Evolutionary conservation across 2,888 invertebrate genomes (phyloP).

Genomic region (Thelaira solivaga): DNA sequence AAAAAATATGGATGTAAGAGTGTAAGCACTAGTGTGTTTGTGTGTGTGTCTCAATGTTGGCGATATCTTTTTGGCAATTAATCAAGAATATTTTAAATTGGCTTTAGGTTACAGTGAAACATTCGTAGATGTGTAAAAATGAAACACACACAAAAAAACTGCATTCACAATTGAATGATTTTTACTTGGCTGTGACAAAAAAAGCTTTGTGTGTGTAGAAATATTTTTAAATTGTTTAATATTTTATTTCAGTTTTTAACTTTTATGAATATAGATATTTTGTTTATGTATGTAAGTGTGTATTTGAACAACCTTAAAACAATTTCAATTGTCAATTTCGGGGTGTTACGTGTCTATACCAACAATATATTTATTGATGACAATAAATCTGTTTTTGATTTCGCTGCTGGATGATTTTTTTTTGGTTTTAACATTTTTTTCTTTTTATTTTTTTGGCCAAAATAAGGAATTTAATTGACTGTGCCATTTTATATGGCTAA

Average conservation of each 20-base stretch:
- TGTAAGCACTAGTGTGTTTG: too few species aligned
- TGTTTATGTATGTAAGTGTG: background rate
- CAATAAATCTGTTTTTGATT: slow-evolving; percentile 60
- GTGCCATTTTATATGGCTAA: slow-evolving; percentile 51
- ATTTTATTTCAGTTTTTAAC: slow-evolving; percentile 22
- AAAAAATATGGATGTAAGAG: too few species aligned
- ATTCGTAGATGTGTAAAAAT: slow-evolving; percentile 22
- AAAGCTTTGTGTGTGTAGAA: background rate
- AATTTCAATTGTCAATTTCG: slow-evolving; percentile 46
- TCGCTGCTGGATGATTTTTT: slow-evolving; percentile 38
- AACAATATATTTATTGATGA: slow-evolving; percentile 50
- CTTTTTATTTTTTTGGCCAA: slow-evolving; percentile 25
- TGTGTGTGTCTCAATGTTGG: slow-evolving; percentile 24
- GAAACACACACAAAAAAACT: slow-evolving; percentile 4
- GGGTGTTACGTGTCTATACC: slow-evolving; percentile 45
- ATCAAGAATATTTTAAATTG: slow-evolving; percentile 65
- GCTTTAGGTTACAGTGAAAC: slow-evolving; percentile 53
- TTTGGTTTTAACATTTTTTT: slow-evolving; percentile 40
- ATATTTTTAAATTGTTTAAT: slow-evolving; percentile 32
- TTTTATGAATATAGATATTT: too few species aligned
- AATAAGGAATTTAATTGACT: slow-evolving; percentile 64
- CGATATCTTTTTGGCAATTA: slow-evolving; percentile 64
- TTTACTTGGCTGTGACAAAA: slow-evolving; percentile 44
- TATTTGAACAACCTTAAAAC: slow-evolving; percentile 40
- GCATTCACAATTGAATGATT: slow-evolving; percentile 63